Evolutionary conservation across 2,888 invertebrate species (phyloP).

Genomic region (Strigamia transsilvanica): DNA sequence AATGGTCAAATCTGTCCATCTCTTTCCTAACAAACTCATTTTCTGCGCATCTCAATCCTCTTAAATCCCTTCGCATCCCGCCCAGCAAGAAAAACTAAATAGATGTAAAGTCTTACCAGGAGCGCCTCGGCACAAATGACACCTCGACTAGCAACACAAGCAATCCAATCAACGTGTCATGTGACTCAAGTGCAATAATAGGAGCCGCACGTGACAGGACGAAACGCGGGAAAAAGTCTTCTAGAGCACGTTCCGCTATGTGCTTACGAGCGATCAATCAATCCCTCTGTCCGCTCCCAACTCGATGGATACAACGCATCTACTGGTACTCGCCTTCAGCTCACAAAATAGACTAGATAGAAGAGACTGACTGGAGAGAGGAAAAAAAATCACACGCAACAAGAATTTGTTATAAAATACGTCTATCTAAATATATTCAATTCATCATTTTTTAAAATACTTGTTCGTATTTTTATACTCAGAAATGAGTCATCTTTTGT

Average conservation of each 20-base stretch:
- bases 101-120: conserved; percentile 19
- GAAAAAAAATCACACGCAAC: too few species aligned
- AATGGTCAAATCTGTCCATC: too few species aligned
- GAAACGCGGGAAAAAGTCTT: conserved; percentile 31
- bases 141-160: conserved; percentile 43
- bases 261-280: conserved; percentile 40
- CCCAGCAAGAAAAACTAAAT: neutral
- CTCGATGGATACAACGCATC: conserved; percentile 17
- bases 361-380: neutral
- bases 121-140: conserved; percentile 42
- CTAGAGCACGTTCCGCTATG: conserved; percentile 42
- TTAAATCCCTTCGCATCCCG: neutral
- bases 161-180: conserved; percentile 45
- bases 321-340: conserved; percentile 10
- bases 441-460: too few species aligned
- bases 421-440: too few species aligned
- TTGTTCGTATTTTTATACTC: neutral
- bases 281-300: neutral
- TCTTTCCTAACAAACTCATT: neutral
- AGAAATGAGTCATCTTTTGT: neutral
- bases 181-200: conserved; percentile 47
- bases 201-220: conserved; percentile 35
- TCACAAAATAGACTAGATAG: neutral
- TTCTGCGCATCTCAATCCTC: neutral
- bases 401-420: neutral